Evolutionary conservation across 1,140 invertebrate species (phyloP).

Genomic region (Lutraria rhynchaena): DNA sequence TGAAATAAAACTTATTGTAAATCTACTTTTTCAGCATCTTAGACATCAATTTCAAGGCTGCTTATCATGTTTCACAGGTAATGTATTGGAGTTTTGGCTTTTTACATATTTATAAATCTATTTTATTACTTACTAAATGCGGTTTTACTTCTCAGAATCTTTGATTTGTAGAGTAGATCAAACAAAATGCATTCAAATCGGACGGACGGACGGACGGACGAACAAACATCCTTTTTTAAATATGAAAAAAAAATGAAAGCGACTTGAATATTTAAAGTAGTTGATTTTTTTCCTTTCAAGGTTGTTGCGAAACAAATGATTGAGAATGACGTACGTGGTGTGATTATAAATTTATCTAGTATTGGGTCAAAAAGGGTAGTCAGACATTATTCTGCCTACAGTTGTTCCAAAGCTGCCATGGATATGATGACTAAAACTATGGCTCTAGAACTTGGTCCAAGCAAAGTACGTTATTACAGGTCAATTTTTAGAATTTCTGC

Average conservation of each 20-base stretch:
- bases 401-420: slow-evolving; percentile 85
- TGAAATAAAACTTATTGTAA: not conserved
- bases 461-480: not conserved
- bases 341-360: slow-evolving; percentile 94
- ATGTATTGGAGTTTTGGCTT: too few species aligned
- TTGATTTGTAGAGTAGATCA: not conserved
- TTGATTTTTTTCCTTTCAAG: slow-evolving; percentile 73
- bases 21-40: too few species aligned
- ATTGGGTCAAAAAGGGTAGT: slow-evolving; percentile 87
- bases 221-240: not conserved
- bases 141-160: too few species aligned
- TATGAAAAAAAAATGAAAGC: not conserved
- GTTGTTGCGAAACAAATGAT: slow-evolving; percentile 88
- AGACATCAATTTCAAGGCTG: too few species aligned
- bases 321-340: slow-evolving; percentile 85
- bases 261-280: not conserved
- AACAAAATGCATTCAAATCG: not conserved
- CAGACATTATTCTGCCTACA: slow-evolving; percentile 90
- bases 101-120: too few species aligned
- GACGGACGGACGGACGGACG: not conserved
- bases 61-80: too few species aligned
- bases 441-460: slow-evolving; percentile 94
- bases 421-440: slow-evolving; percentile 86
- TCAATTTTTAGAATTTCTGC: too few species aligned
- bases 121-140: too few species aligned